phyloP scores from a whole-genome alignment of 2,797 vertebrate species.

The Helarctos malayanus region DNA sequence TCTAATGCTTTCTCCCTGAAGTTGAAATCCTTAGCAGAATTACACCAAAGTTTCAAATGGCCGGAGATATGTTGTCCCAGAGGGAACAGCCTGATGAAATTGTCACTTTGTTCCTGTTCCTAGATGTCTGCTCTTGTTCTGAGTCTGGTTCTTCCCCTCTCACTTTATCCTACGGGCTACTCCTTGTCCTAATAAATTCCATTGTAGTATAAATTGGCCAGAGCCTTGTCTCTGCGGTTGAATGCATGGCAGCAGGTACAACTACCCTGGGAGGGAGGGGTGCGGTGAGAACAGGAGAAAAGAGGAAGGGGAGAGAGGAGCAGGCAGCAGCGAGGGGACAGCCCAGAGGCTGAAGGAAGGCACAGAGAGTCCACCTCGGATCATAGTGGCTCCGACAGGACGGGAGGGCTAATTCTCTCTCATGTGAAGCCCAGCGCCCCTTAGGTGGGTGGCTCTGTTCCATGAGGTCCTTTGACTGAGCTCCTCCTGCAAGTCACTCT shows the following conservation, averaged over 20 bases:
- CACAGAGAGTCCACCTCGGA: fast-evolving
- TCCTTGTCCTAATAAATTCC: not conserved
- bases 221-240: not conserved
- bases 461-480: not conserved
- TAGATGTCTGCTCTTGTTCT: not conserved
- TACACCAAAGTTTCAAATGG: too few species aligned
- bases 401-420: fast-evolving
- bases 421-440: fast-evolving
- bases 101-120: not conserved
- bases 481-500: not conserved
- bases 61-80: not conserved
- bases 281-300: not conserved
- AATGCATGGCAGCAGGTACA: not conserved
- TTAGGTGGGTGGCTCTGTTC: not conserved
- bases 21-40: not conserved
- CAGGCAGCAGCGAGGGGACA: not conserved
- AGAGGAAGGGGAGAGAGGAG: not conserved
- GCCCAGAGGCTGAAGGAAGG: not conserved
- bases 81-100: not conserved
- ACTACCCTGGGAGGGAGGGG: not conserved
- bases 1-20: not conserved
- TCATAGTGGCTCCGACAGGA: not conserved
- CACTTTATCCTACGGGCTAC: not conserved
- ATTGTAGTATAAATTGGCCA: not conserved
- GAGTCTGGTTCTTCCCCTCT: not conserved